Evolutionary conservation across 2,888 invertebrate species (phyloP).

Genomic region (Cantharis lateralis): DNA sequence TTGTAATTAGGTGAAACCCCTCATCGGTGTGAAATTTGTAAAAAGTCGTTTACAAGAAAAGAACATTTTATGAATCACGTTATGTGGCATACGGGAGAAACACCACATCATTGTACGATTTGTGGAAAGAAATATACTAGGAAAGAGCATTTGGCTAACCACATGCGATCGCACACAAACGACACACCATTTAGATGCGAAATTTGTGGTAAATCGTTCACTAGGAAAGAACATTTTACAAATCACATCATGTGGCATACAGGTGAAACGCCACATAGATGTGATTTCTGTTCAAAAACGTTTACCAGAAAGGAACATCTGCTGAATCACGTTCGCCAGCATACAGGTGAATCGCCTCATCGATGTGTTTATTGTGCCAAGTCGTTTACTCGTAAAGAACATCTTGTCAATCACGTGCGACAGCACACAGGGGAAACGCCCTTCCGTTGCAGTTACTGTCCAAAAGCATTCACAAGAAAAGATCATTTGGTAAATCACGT

Average conservation of each 20-base stretch:
- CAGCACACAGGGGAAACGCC: slow-evolving; percentile 79
- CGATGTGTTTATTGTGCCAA: slow-evolving; percentile 86
- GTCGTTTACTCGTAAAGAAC: slow-evolving; percentile 85
- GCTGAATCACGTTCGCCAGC: slow-evolving; percentile 77
- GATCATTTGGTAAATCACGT: slow-evolving; percentile 80
- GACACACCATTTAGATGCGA: slow-evolving; percentile 83
- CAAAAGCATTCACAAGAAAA: slow-evolving; percentile 83
- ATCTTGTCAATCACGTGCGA: slow-evolving; percentile 83
- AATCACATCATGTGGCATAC: slow-evolving; percentile 91
- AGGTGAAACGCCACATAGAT: slow-evolving; percentile 77
- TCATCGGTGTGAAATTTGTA: slow-evolving; percentile 77
- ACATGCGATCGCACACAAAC: slow-evolving; percentile 86
- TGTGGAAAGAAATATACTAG: slow-evolving; percentile 89
- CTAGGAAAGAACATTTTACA: slow-evolving; percentile 87
- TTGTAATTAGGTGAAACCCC: slow-evolving; percentile 62
- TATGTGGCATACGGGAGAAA: slow-evolving; percentile 84
- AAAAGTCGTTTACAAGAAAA: slow-evolving; percentile 77
- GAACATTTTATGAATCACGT: slow-evolving; percentile 81
- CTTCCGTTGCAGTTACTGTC: slow-evolving; percentile 82
- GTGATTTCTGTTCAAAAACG: slow-evolving; percentile 79
- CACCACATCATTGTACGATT: slow-evolving; percentile 84
- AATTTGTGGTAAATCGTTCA: slow-evolving; percentile 86
- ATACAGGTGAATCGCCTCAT: slow-evolving; percentile 83
- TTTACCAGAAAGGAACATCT: slow-evolving; percentile 79
- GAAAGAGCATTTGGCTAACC: slow-evolving; percentile 86